phyloP scores from a whole-genome alignment of 2,888 invertebrate species.

The Leptopilina drosophilae region DNA sequence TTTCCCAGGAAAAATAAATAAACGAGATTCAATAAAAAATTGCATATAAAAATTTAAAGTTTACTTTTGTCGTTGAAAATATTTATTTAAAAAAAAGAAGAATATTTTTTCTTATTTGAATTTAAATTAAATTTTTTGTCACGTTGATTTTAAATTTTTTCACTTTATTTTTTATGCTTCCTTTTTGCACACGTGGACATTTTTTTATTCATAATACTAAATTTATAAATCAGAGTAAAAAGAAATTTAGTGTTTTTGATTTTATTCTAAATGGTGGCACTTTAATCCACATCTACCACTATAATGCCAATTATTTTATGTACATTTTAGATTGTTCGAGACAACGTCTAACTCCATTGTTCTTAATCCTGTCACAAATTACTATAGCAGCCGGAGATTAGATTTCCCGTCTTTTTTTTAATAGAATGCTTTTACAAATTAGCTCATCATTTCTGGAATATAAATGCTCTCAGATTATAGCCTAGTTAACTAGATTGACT shows the following conservation, averaged over 20 bases:
- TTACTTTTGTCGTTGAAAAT: not conserved
- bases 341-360: constrained; percentile 33
- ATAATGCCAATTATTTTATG: constrained; percentile 1
- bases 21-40: constrained; percentile 2
- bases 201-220: not conserved
- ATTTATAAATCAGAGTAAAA: not conserved
- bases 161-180: not conserved
- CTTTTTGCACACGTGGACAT: not conserved
- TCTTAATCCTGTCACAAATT: constrained; percentile 34
- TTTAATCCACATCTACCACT: not conserved
- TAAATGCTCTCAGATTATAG: not conserved
- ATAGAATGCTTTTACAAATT: constrained; percentile 26
- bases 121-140: not conserved
- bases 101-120: not conserved
- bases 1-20: not conserved
- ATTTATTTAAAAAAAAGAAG: not conserved
- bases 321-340: constrained; percentile 26
- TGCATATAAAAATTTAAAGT: constrained; percentile 5
- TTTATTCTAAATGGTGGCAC: not conserved
- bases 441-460: constrained; percentile 19
- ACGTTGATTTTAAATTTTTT: not conserved
- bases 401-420: constrained; percentile 11
- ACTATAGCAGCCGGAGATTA: constrained; percentile 27
- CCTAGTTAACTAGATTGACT: not conserved
- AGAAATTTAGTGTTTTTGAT: not conserved